Evolutionary conservation across 2,888 invertebrate genomes (phyloP), one percentile per base, ranked within the genome.

Genomic region (Selenia dentaria): DNA sequence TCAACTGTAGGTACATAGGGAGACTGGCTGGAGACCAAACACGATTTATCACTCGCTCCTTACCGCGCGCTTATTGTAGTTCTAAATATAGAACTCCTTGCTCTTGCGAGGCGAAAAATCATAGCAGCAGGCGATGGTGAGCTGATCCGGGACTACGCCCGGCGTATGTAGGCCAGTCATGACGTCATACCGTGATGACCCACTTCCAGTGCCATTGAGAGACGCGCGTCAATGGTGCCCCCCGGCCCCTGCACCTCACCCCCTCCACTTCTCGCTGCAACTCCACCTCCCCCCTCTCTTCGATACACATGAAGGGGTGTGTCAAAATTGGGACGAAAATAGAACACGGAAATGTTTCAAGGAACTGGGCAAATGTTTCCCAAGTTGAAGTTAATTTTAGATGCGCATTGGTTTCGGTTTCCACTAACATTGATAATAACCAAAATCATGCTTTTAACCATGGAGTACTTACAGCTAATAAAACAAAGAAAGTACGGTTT

Each of bases 181-280:
- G 89, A 89, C 89, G 89, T 89, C 89, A 88, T 73, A 51, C 56
- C 61, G 67, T 74, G 80, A 67, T 84, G 89, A 88, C 89, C 89
- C 70, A 89, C 65, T 79, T 87, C 71, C 62, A 63, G 52, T 74
- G 88, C 88, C 89, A 90, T 90, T 89, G 88, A 90, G 84, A 79
- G 81, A 71, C 74, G 80, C 84, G 79, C 89, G 89, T 90, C 89
- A 90, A 90, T 89, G 89, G 88, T 86, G 72, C 68, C 72, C 78
- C 74, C 64, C 67, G 20, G 6, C 57, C 59, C 60, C 62, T 49
- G 47, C 51, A 37, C 57, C 44, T 26, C 8, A 53, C 55, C 42
- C 57, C 59, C 55, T 55, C 6, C 53, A 54, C 40, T 57, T 57
- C 55, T 55, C 55, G 60, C 52, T 68, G 64, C 68, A 71, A 60